These are phyloP conservation scores for Setophaga petechia DNA, from an alignment of 2,113 vertebrate genomes.

Conservation along the genomic window DNA sequence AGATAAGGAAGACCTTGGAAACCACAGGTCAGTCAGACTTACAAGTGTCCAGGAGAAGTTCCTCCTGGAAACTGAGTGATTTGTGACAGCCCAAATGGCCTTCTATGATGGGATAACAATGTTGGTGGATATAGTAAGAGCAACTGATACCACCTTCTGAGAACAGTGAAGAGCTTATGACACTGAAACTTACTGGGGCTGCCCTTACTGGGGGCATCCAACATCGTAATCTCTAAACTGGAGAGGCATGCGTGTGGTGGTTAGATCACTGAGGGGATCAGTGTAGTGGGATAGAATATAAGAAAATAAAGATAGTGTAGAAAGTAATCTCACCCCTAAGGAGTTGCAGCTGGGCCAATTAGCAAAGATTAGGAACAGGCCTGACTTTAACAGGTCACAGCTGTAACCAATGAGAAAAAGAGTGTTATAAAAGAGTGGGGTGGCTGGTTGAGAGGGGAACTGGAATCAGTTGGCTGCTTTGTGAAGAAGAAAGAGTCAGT, in stretches of 20 bases:
- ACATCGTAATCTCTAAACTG: rapidly evolving
- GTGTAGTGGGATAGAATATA: too few relatives aligned
- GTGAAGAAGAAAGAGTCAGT: too few relatives aligned
- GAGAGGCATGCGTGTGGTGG: rapidly evolving
- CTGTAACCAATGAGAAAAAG: too few relatives aligned
- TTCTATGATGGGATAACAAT: neutral
- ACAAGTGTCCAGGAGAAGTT: neutral
- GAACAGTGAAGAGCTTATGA: neutral
- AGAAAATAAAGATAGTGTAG: too few relatives aligned
- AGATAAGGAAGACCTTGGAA: neutral
- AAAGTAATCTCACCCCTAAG: too few relatives aligned
- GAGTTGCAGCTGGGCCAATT: too few relatives aligned
- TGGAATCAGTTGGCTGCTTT: too few relatives aligned
- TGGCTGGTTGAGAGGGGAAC: too few relatives aligned
- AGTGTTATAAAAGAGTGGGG: too few relatives aligned
- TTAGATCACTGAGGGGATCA: neutral
- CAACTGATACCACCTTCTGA: neutral
- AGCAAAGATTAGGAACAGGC: too few relatives aligned
- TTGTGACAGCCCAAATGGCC: neutral
- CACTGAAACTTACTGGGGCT: too few relatives aligned
- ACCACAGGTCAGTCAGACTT: neutral
- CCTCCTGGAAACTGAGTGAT: neutral
- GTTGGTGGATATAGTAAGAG: neutral
- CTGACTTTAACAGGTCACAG: too few relatives aligned
- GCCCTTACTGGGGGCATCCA: neutral